Conservation (phyloP, 2,113 vertebrate genomes). For the Cygnus atratus region DNA sequence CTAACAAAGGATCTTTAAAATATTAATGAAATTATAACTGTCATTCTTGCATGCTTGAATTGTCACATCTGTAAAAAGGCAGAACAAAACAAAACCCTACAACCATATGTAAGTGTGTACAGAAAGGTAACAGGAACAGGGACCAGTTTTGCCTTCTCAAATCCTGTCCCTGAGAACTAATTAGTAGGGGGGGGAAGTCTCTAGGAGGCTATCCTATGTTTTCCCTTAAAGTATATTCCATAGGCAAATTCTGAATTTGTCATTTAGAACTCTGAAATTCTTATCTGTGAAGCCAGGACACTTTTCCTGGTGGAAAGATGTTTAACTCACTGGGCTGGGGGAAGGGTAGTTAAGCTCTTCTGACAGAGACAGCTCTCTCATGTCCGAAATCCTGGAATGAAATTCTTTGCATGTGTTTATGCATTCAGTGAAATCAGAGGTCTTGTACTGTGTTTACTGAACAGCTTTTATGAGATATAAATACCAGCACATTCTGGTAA, state of each 20-base stretch:
- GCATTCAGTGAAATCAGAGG: slow-evolving; percentile 42
- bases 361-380: neutral
- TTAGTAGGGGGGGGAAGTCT: neutral
- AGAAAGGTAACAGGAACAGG: neutral
- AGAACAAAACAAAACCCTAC: neutral
- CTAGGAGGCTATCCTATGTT: neutral
- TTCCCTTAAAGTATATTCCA: neutral
- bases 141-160: neutral
- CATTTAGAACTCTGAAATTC: neutral
- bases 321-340: neutral
- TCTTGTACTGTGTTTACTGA: slow-evolving; percentile 58
- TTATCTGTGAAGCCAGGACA: neutral
- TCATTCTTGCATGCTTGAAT: neutral
- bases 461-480: slow-evolving; percentile 70
- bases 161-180: neutral
- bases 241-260: neutral
- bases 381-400: neutral
- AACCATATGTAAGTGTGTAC: neutral
- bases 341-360: neutral
- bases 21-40: neutral
- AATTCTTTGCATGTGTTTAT: neutral
- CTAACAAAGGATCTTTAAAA: neutral
- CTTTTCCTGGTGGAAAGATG: neutral
- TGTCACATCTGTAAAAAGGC: neutral
- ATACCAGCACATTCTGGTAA: slow-evolving; percentile 54